Conservation (phyloP, 2,797 vertebrate genomes). For the Myioborus miniatus region DNA sequence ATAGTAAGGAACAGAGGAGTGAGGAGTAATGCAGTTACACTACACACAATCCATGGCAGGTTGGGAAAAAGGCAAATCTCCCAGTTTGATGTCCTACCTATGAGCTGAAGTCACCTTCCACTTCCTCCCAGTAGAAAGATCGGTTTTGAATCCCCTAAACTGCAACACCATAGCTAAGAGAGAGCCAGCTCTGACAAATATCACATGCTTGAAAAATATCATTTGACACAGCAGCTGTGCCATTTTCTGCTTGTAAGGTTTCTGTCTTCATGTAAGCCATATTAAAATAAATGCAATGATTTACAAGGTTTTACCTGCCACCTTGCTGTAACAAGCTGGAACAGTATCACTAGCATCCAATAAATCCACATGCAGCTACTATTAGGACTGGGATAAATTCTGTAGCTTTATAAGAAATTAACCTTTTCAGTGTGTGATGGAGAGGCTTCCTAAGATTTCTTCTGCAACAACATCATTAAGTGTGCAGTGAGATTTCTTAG, state of each 20-base stretch:
- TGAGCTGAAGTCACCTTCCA: background rate
- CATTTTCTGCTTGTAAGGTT: background rate
- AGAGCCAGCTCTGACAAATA: background rate
- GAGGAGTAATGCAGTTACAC: background rate
- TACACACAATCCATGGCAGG: background rate
- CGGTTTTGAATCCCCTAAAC: background rate
- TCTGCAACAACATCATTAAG: background rate
- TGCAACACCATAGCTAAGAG: background rate
- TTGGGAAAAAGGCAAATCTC: background rate
- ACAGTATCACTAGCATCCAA: background rate
- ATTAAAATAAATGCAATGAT: background rate
- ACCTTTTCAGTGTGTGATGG: background rate
- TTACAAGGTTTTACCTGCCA: background rate
- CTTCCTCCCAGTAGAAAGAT: background rate
- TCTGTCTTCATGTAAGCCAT: background rate
- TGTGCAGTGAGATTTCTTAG: background rate
- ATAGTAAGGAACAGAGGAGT: background rate
- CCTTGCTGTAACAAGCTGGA: background rate
- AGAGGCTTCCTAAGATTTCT: background rate
- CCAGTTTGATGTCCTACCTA: background rate
- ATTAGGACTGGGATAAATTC: background rate
- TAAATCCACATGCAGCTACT: background rate
- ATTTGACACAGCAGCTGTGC: background rate
- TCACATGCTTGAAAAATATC: rapidly evolving
- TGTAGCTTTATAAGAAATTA: background rate